These are phyloP conservation scores for Thinocorus orbignyianus DNA, from an alignment of 2,113 vertebrate species.

Conservation along the genomic window DNA sequence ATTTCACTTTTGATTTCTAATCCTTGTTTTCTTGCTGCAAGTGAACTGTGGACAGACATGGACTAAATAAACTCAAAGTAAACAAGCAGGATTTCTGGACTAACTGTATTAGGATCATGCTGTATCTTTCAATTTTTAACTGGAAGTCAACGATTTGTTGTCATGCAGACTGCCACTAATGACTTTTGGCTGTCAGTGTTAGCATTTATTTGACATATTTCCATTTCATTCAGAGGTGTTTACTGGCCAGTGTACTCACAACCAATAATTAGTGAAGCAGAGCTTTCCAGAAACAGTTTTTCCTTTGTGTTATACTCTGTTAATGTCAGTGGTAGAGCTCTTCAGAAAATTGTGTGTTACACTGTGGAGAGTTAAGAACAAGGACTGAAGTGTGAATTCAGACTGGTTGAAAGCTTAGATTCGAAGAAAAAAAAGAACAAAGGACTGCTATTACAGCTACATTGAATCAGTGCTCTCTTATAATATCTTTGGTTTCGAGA, in stretches of 20 bases:
- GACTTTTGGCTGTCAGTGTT: constrained; percentile 18
- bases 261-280: neutral
- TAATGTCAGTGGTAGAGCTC: neutral
- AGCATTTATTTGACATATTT: constrained; percentile 17
- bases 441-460: rapidly evolving
- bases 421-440: neutral
- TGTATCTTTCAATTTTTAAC: neutral
- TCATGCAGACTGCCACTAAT: constrained; percentile 5
- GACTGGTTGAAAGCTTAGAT: neutral
- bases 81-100: neutral
- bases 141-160: constrained; percentile 12
- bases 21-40: neutral
- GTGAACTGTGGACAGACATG: neutral
- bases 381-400: neutral
- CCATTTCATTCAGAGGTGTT: neutral
- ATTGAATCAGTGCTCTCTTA: neutral
- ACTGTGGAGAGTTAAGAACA: neutral
- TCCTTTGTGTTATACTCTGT: neutral
- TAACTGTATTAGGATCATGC: neutral
- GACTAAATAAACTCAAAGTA: neutral
- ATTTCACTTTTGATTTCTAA: neutral
- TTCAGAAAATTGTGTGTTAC: neutral
- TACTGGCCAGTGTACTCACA: neutral
- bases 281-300: neutral
- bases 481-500: neutral